Base-by-base conservation (phyloP, 2,888 invertebrate genomes). In the Protophormia terraenovae region DNA sequence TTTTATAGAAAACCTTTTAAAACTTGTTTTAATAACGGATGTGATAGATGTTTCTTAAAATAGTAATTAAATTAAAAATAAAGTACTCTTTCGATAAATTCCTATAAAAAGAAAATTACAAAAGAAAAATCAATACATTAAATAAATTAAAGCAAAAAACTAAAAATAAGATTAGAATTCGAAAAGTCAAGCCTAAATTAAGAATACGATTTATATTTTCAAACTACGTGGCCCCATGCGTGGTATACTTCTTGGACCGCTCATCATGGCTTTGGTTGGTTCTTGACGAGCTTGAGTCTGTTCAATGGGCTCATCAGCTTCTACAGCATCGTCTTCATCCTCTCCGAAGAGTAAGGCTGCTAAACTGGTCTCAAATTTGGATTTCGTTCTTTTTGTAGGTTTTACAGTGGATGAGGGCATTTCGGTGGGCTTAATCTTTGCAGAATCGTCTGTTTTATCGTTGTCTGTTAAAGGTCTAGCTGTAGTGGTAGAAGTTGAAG, bases 301-400 rank as follows among this genome's bases (percentile, higher is more conserved):
- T n/a, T 88, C 88, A 2, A 88, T 87, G 3, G 89, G 88, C 29
- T 89, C 90, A 12, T 69, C 85, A 8, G 84, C 87, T 22, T 89
- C 88, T 16, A 88, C 87, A 8, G 38, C 53, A 53, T 90, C 90
- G 55, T 90, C 89, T 16, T 90, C 90, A 38, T 91, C 91, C 24
- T 92, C 92, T 4, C 93, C 92, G 69, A 92, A 92, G 5, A 92
- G 90, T n/a, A 92, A 81, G 2, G 92, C 91, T 6, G 91, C 92
- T 32, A 92, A 88, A 55, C 92, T 92, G 0, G 93, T 91, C 86
- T 92, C 93, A 62, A 92, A 91, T 41, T 88, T 89, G 5, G 92
- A 89, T 83, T 92, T 92, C 29, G 90, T 91, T 38, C 89, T 87
- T 72, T 86, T 87, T 0, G 89, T 88, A 1, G 89, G 87, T 58